Percentiles rank a stretch among this genome's conserved stretches.
phyloP scores from a whole-genome alignment of 2,797 vertebrate genomes.

The Nyctalus aviator region DNA sequence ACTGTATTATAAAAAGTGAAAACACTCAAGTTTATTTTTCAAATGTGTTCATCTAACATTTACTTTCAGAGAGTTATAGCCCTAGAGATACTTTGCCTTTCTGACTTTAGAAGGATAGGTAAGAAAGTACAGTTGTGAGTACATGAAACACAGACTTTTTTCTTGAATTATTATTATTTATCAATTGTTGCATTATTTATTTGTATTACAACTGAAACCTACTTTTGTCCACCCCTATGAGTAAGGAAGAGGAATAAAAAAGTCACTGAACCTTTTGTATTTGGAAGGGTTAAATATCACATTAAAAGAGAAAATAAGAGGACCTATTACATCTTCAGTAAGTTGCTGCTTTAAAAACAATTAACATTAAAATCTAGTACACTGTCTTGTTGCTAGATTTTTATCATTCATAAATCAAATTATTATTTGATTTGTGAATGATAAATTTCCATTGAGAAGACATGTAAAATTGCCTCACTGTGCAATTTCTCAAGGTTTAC shows the following conservation, averaged over 20 bases:
- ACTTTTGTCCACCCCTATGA: background rate
- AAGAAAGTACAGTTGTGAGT: background rate
- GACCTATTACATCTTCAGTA: constrained; percentile 25
- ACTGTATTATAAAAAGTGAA: background rate
- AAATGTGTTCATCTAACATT: background rate
- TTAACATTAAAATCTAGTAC: constrained; percentile 56
- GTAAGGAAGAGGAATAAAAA: background rate
- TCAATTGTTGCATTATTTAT: background rate
- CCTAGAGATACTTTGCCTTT: background rate
- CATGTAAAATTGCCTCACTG: constrained; percentile 25
- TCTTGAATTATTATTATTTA: background rate
- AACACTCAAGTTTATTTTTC: background rate
- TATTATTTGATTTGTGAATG: constrained; percentile 70
- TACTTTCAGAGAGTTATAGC: background rate
- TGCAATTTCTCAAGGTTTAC: constrained; percentile 46
- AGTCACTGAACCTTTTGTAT: background rate
- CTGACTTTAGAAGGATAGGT: background rate
- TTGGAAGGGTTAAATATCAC: background rate
- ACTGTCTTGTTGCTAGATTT: constrained; percentile 29
- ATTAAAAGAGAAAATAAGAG: constrained; percentile 58
- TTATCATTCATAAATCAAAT: background rate
- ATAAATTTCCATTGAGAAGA: constrained; percentile 67
- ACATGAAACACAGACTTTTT: background rate
- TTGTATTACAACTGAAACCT: background rate
- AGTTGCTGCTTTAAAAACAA: constrained; percentile 64